phyloP scores from a whole-genome alignment of 1,140 invertebrate species.

The Calephelis virginiensis region DNA sequence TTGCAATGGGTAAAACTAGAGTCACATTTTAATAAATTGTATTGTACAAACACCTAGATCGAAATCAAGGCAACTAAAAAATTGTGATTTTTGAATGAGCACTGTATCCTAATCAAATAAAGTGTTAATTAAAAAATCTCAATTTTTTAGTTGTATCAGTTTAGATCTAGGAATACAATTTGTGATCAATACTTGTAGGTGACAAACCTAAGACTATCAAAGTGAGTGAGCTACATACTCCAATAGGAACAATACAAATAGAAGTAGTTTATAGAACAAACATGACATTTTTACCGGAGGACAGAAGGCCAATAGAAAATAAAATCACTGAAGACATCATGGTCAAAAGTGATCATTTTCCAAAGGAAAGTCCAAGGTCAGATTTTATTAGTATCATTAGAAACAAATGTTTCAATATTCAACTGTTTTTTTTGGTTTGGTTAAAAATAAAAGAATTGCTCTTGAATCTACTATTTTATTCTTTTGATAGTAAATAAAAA shows the following conservation, averaged over 20 bases:
- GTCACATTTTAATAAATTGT: too few species aligned
- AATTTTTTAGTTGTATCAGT: too few species aligned
- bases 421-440: neutral
- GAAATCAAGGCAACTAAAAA: too few species aligned
- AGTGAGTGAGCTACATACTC: conserved; percentile 60
- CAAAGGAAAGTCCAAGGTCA: conserved; percentile 57
- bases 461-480: too few species aligned
- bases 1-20: too few species aligned
- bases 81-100: too few species aligned
- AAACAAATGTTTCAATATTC: neutral
- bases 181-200: conserved; percentile 37
- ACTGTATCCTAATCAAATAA: too few species aligned
- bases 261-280: conserved; percentile 63
- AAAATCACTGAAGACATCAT: conserved; percentile 42
- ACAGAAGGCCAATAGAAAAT: conserved; percentile 32
- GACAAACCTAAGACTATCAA: conserved; percentile 59
- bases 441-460: too few species aligned
- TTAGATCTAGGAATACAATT: neutral
- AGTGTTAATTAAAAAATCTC: too few species aligned
- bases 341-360: conserved; percentile 67
- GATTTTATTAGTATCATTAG: conserved; percentile 11
- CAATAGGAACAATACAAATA: conserved; percentile 58
- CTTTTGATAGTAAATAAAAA: too few species aligned
- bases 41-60: too few species aligned
- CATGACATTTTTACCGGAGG: conserved; percentile 59